A percentile compares a stretch with the other conserved stretches of the same genome.
Evolutionary conservation across 2,797 vertebrate genomes (phyloP).

Genomic region (Thaleichthys pacificus): DNA sequence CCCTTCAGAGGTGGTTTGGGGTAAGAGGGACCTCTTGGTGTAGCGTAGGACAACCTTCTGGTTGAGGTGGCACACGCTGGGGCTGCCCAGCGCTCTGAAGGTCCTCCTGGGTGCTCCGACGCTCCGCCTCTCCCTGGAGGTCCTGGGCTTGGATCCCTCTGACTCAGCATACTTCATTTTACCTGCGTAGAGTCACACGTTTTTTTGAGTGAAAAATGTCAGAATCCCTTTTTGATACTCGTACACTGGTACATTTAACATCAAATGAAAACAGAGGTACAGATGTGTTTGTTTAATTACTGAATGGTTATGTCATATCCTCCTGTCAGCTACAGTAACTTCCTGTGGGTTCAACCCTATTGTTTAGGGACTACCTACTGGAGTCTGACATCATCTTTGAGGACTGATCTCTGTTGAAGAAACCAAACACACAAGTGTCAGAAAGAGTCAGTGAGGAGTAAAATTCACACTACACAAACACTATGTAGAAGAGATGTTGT

Average conservation of each 20-base stretch:
- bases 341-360: background rate
- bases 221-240: no score
- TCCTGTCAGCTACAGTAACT: background rate
- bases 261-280: background rate
- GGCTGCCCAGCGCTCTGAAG: background rate
- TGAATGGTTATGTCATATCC: background rate
- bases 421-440: background rate
- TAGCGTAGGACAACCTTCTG: conserved; percentile 4
- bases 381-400: background rate
- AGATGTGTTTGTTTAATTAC: background rate
- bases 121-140: background rate
- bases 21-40: background rate
- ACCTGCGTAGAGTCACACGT: background rate
- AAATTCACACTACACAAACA: background rate
- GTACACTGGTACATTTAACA: no score
- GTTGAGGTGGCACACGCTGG: background rate
- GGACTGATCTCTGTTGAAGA: background rate
- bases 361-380: background rate
- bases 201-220: no score
- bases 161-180: background rate
- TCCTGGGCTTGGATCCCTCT: background rate
- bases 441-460: background rate
- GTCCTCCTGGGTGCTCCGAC: background rate
- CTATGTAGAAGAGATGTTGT: background rate
- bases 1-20: background rate